Evolutionary conservation across 2,113 vertebrate species (phyloP), one percentile per base, ranked within the genome.

Genomic region (Cephalopterus ornatus): DNA sequence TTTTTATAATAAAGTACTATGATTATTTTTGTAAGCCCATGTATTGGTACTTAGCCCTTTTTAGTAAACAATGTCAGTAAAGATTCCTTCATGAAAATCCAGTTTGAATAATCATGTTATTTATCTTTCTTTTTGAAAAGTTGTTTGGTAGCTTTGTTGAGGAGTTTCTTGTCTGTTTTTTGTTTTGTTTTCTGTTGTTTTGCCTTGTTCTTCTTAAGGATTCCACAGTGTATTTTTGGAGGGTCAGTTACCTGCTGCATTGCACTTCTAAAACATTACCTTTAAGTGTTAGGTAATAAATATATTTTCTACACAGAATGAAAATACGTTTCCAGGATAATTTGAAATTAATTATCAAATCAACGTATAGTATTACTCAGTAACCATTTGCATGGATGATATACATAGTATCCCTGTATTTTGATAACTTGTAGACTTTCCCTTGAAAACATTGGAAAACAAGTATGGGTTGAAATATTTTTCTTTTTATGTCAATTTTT

Each of bases 311-410:
- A 42, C 10, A 47, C 9, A 22, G 5, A 82, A 62, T 49, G 44
- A 7, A 56, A 95, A 80, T 35, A 18, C 0, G 21, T 58, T 52
- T 73, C 80, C 44, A 61, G 3, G 21, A 77, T 35, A 1, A 53
- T 80, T 59, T 77, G 9, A 61, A 88, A 91, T 46, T 24, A 83
- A 62, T 73, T 61, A 56, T 19, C 33, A 92, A 85, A 80, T 37
- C 6, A 56, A 13, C 13, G 2, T 30, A 39, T 19, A 49, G 2
- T 35, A 35, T 59, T 68, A 59, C 21, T 46, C 2, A 37, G 26
- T 72, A 32, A 44, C 8, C 4, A 27, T 63, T 75, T 12, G 67
- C 5, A 44, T 24, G 19, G 8, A 35, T 56, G 8, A 30, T 24
- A 46, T 14, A 42, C 67, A 26, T 37, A 27, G 1, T 61, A 53